These are phyloP conservation scores for Dipodomys stephensi DNA, from an alignment of 2,113 vertebrate genomes.

Conservation along the genomic window DNA sequence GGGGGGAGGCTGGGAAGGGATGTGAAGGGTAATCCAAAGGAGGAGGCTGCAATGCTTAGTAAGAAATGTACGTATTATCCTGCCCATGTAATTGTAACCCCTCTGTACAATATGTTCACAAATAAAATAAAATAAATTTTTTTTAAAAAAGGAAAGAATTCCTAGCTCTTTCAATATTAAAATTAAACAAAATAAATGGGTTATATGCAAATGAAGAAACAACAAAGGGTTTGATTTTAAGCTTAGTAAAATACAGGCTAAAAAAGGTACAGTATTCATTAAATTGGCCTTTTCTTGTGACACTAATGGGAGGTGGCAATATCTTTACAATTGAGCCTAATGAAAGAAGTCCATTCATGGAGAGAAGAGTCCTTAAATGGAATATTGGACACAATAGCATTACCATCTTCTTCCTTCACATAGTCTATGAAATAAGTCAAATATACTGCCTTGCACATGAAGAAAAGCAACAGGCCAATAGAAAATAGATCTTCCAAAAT, in stretches of 20 bases:
- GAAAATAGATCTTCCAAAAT: background rate
- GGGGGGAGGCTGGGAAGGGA: no score
- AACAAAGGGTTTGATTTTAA: background rate
- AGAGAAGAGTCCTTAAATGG: background rate
- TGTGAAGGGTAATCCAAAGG: no score
- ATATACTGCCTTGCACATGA: background rate
- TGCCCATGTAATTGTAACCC: no score
- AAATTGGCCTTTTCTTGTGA: background rate
- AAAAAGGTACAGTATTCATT: background rate
- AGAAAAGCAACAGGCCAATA: background rate
- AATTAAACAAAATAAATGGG: background rate
- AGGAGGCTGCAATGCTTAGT: no score
- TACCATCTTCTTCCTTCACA: background rate
- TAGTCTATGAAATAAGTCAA: background rate
- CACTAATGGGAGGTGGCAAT: background rate
- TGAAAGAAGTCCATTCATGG: background rate
- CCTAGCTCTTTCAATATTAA: background rate
- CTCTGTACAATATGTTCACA: no score
- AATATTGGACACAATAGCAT: background rate
- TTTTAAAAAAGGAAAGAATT: background rate
- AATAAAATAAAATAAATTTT: no score
- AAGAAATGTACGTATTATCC: no score
- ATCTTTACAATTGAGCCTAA: no score
- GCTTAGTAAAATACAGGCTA: background rate
- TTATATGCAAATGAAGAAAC: background rate